Percentiles rank a stretch among this genome's conserved stretches.
Conservation (phyloP, 2,888 invertebrate genomes). For the Hydraecia micacea region DNA sequence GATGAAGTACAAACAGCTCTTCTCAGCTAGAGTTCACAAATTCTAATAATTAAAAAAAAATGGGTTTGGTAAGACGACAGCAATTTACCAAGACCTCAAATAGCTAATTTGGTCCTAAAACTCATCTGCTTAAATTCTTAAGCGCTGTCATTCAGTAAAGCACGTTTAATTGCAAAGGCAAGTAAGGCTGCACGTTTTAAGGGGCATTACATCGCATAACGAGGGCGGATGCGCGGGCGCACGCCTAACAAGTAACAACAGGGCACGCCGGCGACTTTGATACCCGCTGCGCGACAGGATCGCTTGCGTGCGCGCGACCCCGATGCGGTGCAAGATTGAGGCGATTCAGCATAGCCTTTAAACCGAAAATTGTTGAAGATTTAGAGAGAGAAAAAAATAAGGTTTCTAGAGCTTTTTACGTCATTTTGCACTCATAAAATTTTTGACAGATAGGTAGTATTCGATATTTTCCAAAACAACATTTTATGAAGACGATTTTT, state of each 20-base stretch:
- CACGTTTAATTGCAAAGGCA: conserved; percentile 63
- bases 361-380: conserved; percentile 22
- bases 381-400: not conserved
- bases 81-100: conserved; percentile 1
- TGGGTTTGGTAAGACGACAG: not conserved
- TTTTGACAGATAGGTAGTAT: not conserved
- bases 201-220: conserved; percentile 70
- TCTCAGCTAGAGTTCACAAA: not conserved
- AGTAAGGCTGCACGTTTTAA: conserved; percentile 62
- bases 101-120: conserved; percentile 25
- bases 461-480: not conserved
- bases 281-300: conserved; percentile 85
- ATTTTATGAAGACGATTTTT: not conserved
- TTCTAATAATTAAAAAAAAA: not conserved
- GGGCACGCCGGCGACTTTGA: conserved; percentile 80
- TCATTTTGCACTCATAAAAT: not conserved
- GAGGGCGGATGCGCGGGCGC: conserved; percentile 73
- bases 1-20: not conserved
- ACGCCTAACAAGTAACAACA: conserved; percentile 79
- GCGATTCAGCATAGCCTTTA: conserved; percentile 57
- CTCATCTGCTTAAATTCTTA: conserved; percentile 39
- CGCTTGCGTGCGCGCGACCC: conserved; percentile 81
- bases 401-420: not conserved
- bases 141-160: conserved; percentile 60
- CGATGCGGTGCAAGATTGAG: conserved; percentile 72